Base-by-base conservation (phyloP, 2,113 vertebrate species). In the Xiphorhynchus elegans region DNA sequence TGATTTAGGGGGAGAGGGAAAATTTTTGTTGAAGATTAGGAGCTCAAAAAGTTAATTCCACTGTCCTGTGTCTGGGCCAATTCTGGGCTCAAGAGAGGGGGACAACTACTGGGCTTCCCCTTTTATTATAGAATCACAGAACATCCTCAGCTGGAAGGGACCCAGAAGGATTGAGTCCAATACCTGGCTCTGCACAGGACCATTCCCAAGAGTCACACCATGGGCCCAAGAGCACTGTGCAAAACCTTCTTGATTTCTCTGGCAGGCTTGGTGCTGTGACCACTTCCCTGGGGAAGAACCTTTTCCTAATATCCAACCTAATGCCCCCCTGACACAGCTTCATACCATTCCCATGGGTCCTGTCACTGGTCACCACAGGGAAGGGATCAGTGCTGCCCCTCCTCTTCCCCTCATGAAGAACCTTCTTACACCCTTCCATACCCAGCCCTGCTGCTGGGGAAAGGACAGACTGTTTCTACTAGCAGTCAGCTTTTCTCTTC, bases 301-400 rank as follows among this genome's bases (percentile, higher is more conserved):
- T 40, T 29, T 42, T 40, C 37, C 60, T 63, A 20, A 20, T 40
- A 40, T 40, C 60, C 37, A 63, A 7, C 20, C 12, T 29, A 40
- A 11, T 18, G 17, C 28, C 9, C 39, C 60, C 12, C 9, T 3
- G 18, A 20, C 17, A 40, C 11, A 29, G 37, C 25, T 29, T 24
- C 33, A 13, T 0, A 1, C 7, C 53, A 3, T 17, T 59, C 28
- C 33, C 40, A n/a, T 1, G 3, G 10, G 13, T 59, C 10, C 68
- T 74, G 33, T 24, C 52, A 46, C 31, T 52, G 37, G 9, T 44
- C 52, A 19, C 31, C 26, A 37, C 44, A 50, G 59, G 21, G 26
- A 37, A 13, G 17, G 20, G 9, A 37, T 23, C 59, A 59, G 26
- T 42, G 76, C 20, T n/a, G 13, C 13, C 29, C 20, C 10, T 59